A percentile compares a stretch with the other conserved stretches of the same genome.
phyloP scores from a whole-genome alignment of 2,113 vertebrate genomes.

The Bungarus multicinctus region DNA sequence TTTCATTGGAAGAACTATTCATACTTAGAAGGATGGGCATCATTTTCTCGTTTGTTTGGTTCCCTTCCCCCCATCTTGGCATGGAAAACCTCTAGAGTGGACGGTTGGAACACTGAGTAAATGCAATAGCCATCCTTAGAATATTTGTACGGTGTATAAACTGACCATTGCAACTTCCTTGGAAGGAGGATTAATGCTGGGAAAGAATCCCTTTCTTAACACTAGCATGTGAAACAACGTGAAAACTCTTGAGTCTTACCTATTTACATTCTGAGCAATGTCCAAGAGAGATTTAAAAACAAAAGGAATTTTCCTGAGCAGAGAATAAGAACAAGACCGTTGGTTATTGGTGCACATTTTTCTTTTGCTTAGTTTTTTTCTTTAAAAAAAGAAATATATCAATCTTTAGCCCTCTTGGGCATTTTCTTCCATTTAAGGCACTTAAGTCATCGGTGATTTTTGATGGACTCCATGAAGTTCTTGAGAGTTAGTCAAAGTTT shows the following conservation, averaged over 20 bases:
- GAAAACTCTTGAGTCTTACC: slow-evolving; percentile 39
- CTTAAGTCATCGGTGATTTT: background rate
- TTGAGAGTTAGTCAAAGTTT: background rate
- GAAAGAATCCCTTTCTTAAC: slow-evolving; percentile 25
- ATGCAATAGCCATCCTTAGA: background rate
- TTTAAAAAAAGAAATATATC: background rate
- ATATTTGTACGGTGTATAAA: slow-evolving; percentile 1
- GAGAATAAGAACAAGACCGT: slow-evolving; percentile 26
- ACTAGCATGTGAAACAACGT: slow-evolving; percentile 13
- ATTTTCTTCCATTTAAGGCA: background rate
- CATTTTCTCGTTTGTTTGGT: background rate
- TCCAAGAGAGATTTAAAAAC: background rate
- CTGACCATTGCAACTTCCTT: slow-evolving; percentile 3
- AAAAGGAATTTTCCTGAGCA: slow-evolving; percentile 55
- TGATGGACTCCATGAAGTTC: slow-evolving; percentile 11
- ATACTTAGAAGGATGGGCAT: background rate
- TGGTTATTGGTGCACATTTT: background rate
- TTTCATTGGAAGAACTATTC: slow-evolving; percentile 29
- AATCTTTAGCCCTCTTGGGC: slow-evolving; percentile 1
- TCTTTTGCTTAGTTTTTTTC: background rate
- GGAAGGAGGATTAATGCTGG: background rate
- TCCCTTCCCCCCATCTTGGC: background rate
- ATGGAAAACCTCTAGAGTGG: background rate
- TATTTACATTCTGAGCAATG: slow-evolving; percentile 43
- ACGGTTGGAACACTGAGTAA: slow-evolving; percentile 12